A percentile compares a stretch with the other conserved stretches of the same genome.
phyloP scores from a whole-genome alignment of 1,140 invertebrate species.

The Ostrea edulis region DNA sequence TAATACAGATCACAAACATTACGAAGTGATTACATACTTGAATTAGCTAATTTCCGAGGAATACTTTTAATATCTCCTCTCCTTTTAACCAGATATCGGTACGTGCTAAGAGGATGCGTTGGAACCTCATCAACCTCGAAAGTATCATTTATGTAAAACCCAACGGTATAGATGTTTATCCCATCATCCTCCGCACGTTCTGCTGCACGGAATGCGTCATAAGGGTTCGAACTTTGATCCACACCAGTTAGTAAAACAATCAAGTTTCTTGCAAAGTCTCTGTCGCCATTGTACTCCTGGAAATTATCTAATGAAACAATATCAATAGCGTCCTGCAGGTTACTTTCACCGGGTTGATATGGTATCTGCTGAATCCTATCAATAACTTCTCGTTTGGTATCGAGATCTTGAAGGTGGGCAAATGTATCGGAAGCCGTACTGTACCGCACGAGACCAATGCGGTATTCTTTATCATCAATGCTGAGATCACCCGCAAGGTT shows the following conservation, averaged over 20 bases:
- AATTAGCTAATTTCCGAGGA: not conserved
- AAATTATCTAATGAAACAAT: slow-evolving; percentile 69
- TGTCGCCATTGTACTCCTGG: slow-evolving; percentile 66
- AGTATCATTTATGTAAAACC: slow-evolving; percentile 64
- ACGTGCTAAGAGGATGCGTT: slow-evolving; percentile 63
- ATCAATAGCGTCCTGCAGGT: slow-evolving; percentile 69
- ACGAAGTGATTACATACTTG: not conserved
- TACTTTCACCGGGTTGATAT: slow-evolving; percentile 61
- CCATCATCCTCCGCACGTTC: slow-evolving; percentile 60
- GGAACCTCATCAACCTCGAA: slow-evolving; percentile 67
- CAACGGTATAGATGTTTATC: slow-evolving; percentile 68
- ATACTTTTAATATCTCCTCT: not conserved
- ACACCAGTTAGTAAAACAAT: slow-evolving; percentile 70
- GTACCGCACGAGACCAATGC: slow-evolving; percentile 72
- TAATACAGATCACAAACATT: no score
- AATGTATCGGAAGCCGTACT: slow-evolving; percentile 58
- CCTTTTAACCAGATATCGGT: slow-evolving; percentile 50
- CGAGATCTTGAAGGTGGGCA: slow-evolving; percentile 70
- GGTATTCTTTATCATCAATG: slow-evolving; percentile 66
- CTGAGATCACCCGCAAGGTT: slow-evolving; percentile 62
- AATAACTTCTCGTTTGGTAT: slow-evolving; percentile 60
- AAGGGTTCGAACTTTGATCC: slow-evolving; percentile 62
- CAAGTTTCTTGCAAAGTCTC: slow-evolving; percentile 71
- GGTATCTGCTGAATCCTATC: slow-evolving; percentile 56
- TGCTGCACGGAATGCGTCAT: slow-evolving; percentile 56